Conservation (phyloP, 2,888 invertebrate genomes). For the Euproctis similis region DNA sequence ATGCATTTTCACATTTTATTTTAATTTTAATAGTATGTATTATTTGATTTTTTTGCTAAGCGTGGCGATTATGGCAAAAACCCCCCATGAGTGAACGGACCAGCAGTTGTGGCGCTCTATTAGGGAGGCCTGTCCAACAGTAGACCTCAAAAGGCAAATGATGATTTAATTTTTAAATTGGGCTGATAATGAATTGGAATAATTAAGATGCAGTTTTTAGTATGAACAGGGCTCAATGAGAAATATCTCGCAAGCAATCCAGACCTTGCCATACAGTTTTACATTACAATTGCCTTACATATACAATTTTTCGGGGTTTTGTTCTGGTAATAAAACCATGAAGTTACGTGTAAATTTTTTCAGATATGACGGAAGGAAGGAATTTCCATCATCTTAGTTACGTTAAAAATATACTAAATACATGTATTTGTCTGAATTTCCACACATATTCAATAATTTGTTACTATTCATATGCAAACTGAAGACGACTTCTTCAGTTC, state of each 20-base stretch:
- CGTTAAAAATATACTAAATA: neutral
- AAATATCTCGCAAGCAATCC: neutral
- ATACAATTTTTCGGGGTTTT: no score
- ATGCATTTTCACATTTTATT: conserved; percentile 4
- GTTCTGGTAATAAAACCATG: no score
- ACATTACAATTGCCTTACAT: neutral
- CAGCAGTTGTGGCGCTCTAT: no score
- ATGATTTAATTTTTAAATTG: no score
- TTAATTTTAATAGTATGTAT: conserved; percentile 5
- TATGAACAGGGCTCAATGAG: neutral
- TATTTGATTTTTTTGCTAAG: neutral
- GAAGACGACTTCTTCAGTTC: neutral
- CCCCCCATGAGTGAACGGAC: no score
- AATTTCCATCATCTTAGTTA: neutral
- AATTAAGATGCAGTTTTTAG: neutral
- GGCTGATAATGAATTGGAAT: neutral
- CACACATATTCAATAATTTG: neutral
- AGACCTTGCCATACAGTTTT: neutral
- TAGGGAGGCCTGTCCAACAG: no score
- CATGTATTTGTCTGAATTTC: neutral
- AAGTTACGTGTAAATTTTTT: no score
- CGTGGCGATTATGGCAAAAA: neutral
- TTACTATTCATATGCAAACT: neutral
- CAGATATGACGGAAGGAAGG: no score
- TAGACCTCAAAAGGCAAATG: no score